Conservation (phyloP, 2,113 vertebrate species). For the Vireo altiloquus region DNA sequence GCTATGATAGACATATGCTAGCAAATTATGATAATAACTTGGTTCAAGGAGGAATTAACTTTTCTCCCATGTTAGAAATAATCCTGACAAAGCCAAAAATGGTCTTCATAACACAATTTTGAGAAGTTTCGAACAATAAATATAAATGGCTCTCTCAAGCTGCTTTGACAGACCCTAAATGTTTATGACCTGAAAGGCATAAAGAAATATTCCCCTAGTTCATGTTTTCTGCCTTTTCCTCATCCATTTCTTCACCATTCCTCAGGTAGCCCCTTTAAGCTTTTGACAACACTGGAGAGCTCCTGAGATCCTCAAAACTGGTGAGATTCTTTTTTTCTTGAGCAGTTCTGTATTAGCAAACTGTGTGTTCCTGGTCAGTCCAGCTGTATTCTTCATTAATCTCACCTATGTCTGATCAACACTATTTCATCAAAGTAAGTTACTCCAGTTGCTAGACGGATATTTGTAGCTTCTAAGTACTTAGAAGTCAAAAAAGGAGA, state of each 20-base stretch:
- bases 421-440: background rate
- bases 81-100: background rate
- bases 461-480: background rate
- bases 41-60: slow-evolving; percentile 30
- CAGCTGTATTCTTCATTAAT: background rate
- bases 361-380: background rate
- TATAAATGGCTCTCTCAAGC: background rate
- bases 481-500: background rate
- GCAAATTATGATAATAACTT: slow-evolving; percentile 37
- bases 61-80: slow-evolving; percentile 10
- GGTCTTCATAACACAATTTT: background rate
- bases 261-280: background rate
- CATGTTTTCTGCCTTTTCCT: background rate
- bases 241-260: rapidly evolving
- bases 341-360: background rate
- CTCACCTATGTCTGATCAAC: background rate
- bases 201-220: background rate
- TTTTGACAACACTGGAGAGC: background rate
- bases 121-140: background rate
- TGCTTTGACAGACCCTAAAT: background rate
- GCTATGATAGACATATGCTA: background rate
- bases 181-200: background rate
- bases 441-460: background rate
- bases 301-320: background rate
- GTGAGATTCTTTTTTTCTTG: background rate